Evolutionary conservation across 2,113 vertebrate genomes (phyloP), one percentile per base, ranked within the genome.

Genomic region (Centropus bengalensis): DNA sequence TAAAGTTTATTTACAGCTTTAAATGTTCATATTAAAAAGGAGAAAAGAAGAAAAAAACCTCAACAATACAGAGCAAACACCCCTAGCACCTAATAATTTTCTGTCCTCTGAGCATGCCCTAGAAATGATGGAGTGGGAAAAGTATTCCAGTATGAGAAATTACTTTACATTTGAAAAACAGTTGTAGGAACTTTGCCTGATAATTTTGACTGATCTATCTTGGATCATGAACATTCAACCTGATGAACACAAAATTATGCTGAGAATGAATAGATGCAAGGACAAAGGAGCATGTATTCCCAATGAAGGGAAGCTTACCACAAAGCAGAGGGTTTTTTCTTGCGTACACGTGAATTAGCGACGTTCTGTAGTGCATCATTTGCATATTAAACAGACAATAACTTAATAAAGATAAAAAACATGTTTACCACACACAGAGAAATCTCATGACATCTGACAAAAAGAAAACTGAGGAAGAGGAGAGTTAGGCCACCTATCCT

Each of bases 321-420:
- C 81, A 87, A 89, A 87, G 66, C 26, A 78, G 30, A 73, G 47
- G 15, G 40, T 2, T 69, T 86, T 82, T 70, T 78, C 89, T 49
- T 89, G 89, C 66, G 89, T 93, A 89, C 5, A 2, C 70, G 76
- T 0, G 1, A 93, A 94, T 78, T 79, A 82, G 74, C 32, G 92
- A 64, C 78, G 88, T 71, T 91, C 77, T 82, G 36, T 36, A 52
- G 32, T 91, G 74, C 84, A 95, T 84, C 54, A 92, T 93, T 92
- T 93, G 49, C 81, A 81, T 94, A 89, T 75, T 95, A 91, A 94
- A 92, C 44, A 93, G 49, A 93, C 33, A 89, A 42, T 49, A 95
- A 75, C 56, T 92, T 78, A 73, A 92, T 36, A 87, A 44, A 86
- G 66, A 92, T 36, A 36, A 95, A 68, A 91, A 86, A 54, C 47